Base-by-base conservation (phyloP, 1,140 invertebrate genomes). In the Hyposmocoma kahamanoa region DNA sequence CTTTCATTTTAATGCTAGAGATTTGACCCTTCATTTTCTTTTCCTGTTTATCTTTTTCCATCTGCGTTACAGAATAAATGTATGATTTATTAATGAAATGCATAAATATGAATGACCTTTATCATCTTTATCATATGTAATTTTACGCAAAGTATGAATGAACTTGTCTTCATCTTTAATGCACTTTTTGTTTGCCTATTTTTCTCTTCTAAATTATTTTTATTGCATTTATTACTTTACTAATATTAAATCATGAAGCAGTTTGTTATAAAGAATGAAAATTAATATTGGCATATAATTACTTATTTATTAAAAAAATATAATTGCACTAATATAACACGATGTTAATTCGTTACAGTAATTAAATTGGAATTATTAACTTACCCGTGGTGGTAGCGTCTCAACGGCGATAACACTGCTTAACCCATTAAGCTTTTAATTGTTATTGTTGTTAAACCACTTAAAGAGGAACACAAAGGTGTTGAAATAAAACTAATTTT, bases 321-420 rank as follows among this genome's bases (percentile, higher is more conserved):
- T 59, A 61, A 57, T 58, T 79, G 78, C 77, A 82, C 72, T 68
- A 67, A 73, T n/a, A 79, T 73, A 76, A 74, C 62, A 69, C 62
- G 47, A 55, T 67, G 62, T 65, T 66, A 72, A 67, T 72, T 51
- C 18, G 32, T 36, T 36, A 65, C 51, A 63, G 39, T 72, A 71
- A 47, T 54, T 68, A 67, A 72, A 62, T 69, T 70, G 78, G 62
- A 72, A 68, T 62, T 61, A 72, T 76, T 75, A 82, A 80, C 69
- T 70, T 62, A 66, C 50, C 65, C 65, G 65, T 74, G 69, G 66
- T 73, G 64, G 60, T 71, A 59, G 61, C 69, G 70, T 75, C 61
- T 56, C 62, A 58, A 63, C 63, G 32, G 67, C 72, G 73, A 72
- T 83, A 83, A 84, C 78, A 83, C 77, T 80, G 73, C 71, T 70